A percentile compares a stretch with the other conserved stretches of the same genome.
Conservation (phyloP, 2,888 invertebrate species). For the Drosophila borealis region DNA sequence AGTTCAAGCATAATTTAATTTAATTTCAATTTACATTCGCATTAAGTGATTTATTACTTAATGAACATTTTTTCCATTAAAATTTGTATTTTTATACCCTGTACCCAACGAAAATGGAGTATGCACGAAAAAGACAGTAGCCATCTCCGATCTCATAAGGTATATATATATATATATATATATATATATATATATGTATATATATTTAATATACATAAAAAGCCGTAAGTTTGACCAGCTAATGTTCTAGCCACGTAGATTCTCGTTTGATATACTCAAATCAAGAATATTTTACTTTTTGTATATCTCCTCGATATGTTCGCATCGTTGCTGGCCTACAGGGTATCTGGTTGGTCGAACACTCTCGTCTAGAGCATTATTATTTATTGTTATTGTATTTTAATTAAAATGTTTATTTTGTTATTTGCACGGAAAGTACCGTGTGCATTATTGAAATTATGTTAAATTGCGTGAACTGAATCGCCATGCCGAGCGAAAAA, state of each 20-base stretch:
- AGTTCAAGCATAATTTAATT: constrained; percentile 54
- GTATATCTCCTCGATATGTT: too few species aligned
- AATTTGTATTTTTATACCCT: not conserved
- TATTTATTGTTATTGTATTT: constrained; percentile 56
- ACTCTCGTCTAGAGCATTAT: not conserved
- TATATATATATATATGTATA: too few species aligned
- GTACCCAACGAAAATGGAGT: not conserved
- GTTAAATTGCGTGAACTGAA: constrained; percentile 21
- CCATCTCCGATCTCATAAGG: too few species aligned
- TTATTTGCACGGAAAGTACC: constrained; percentile 40
- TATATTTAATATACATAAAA: too few species aligned
- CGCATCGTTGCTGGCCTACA: not conserved
- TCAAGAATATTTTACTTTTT: too few species aligned
- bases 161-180: too few species aligned
- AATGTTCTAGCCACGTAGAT: too few species aligned
- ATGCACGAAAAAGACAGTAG: too few species aligned
- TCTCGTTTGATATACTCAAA: too few species aligned
- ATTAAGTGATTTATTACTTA: constrained; percentile 61
- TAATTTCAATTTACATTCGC: constrained; percentile 58
- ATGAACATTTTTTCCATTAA: constrained; percentile 7
- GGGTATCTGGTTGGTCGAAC: not conserved
- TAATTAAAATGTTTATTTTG: constrained; percentile 69
- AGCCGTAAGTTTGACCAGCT: too few species aligned
- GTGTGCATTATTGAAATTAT: constrained; percentile 41
- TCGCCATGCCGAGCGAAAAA: constrained; percentile 3